Evolutionary conservation across 2,797 vertebrate genomes (phyloP), one percentile per base, ranked within the genome.

Genomic region (Sphenopsis melanotis): DNA sequence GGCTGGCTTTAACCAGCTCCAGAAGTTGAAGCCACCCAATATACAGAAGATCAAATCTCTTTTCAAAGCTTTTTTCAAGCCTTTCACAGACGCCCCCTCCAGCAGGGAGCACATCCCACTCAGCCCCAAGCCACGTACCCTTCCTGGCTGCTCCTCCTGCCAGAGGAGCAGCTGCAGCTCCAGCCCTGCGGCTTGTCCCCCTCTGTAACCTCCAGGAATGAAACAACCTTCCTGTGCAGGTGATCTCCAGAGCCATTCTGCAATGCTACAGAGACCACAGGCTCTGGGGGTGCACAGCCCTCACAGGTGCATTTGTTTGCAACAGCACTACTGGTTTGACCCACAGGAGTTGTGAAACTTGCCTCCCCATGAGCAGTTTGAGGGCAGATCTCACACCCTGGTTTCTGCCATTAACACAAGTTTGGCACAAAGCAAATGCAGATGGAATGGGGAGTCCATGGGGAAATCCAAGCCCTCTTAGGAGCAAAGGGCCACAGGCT

Each of bases 151-250:
- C 47, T 53, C 13, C 47, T 53, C 50, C 50, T 32, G 52, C 30
- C 30, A 53, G 52, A 32, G 18, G 16, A 29, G 49, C 49, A 37
- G 37, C 47, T 27, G 24, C 47, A 52, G 50, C 50, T 52, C 50
- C 29, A 34, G 36, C 36, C 32, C 65, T 22, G 56, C 2, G 1
- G 12, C 44, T 59, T 23, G 10, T 34, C 24, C 24, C 36, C 12
- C 53, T 19, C 0, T 15, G n/a, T 2, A 12, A 19, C 47, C 34
- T 41, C 26, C 56, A 41, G 0, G 1, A 55, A 78, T 12, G 24
- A 27, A 70, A 32, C 9, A 11, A 27, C 10, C 32, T 57, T 41
- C 47, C 24, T 19, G 13, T 71, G 32, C 44, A 50, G 27, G 19
- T 42, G 46, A 4, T 44, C n/a, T 37, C n/a, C 46, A 44, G 32